Evolutionary conservation across 1,140 invertebrate species (phyloP).

Genomic region (Bombus pyrosoma): DNA sequence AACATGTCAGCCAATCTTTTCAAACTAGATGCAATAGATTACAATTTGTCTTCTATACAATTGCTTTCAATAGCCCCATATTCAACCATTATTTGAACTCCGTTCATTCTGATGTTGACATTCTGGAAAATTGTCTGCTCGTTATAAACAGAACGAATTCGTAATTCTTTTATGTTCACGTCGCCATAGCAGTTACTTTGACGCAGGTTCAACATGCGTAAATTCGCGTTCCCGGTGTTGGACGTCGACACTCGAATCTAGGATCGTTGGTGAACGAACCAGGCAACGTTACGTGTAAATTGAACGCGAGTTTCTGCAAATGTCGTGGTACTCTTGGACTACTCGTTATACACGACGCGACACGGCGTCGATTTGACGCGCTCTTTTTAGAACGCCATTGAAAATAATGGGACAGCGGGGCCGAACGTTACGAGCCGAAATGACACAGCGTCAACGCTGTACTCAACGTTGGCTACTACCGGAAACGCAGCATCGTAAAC

Average conservation of each 20-base stretch:
- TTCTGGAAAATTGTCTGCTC: too few species aligned
- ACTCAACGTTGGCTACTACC: not conserved
- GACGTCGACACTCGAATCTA: not conserved
- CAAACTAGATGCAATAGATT: too few species aligned
- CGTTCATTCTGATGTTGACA: not conserved
- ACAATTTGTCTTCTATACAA: too few species aligned
- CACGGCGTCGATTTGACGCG: conserved; percentile 3
- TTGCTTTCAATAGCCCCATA: not conserved
- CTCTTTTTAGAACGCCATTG: conserved; percentile 32
- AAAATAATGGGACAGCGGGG: conserved; percentile 1
- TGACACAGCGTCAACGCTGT: conserved; percentile 8
- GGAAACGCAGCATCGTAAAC: conserved; percentile 21
- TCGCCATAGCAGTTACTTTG: not conserved
- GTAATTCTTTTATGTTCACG: not conserved
- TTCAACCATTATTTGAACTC: not conserved
- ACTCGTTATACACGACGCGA: not conserved
- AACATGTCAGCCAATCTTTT: too few species aligned
- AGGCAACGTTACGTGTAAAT: conserved; percentile 2
- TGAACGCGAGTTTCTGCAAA: not conserved
- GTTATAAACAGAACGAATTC: not conserved
- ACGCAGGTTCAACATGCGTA: not conserved
- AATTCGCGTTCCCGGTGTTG: not conserved
- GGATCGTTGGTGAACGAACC: not conserved
- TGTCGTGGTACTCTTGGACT: not conserved
- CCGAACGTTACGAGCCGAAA: conserved; percentile 12